phyloP scores from a whole-genome alignment of 2,797 vertebrate species.

The Phataginus tricuspis region DNA sequence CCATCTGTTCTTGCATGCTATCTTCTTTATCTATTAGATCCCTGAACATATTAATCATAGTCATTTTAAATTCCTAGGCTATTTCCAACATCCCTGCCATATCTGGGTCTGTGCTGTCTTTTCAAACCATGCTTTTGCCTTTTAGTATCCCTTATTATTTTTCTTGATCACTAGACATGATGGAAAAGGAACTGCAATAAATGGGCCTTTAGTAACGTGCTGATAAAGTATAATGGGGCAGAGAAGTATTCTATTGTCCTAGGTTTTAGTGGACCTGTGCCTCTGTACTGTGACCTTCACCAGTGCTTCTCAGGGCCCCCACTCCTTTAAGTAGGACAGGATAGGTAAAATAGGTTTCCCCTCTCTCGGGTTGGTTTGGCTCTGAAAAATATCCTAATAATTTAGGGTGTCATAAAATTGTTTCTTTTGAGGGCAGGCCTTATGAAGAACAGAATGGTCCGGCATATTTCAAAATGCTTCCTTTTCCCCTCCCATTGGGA shows the following conservation, averaged over 20 bases:
- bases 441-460: neutral
- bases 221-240: neutral
- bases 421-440: neutral
- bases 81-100: neutral
- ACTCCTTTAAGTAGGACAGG: neutral
- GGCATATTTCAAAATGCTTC: neutral
- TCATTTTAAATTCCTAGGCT: neutral
- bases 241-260: neutral
- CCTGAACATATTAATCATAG: neutral
- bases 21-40: neutral
- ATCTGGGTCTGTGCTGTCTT: neutral
- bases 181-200: neutral
- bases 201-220: neutral
- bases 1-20: neutral
- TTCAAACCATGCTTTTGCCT: neutral
- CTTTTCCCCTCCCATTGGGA: neutral
- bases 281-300: neutral
- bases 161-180: neutral
- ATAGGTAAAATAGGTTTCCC: neutral
- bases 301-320: neutral
- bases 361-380: neutral
- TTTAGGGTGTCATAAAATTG: neutral
- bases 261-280: neutral
- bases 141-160: neutral
- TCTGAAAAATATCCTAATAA: neutral